Base-by-base conservation (phyloP, 2,797 vertebrate species). In the Acipenser oxyrinchus region DNA sequence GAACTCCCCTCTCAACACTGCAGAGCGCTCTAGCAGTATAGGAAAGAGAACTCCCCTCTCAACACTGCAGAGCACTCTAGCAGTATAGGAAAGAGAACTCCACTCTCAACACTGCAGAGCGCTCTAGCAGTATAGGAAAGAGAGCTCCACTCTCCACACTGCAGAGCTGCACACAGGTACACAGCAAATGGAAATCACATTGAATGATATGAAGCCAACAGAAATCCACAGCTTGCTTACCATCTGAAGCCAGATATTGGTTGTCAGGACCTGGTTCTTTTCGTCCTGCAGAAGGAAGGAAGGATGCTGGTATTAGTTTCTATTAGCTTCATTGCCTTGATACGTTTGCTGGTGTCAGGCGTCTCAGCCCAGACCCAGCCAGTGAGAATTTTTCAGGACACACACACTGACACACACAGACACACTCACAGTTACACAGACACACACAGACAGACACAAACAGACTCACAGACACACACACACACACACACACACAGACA, bases 211-310 rank as follows among this genome's bases (percentile, higher is more conserved):
- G 18, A 10, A 23, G 57, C 23, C 23, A 48, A n/a, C 51, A 65
- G 9, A 53, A 18, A 53, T 51, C 12, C 2, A 6, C 5, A 10
- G 4, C 10, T 8, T 72, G n/a, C 83, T 88, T 81, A 91, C 90
- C 90, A 92, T 91, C 68, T 83, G 83, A 6, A 92, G 80, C 90
- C 90, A 92, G 60, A 91, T 85, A 68, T 92, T 92, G 15, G 86
- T 76, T 59, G 89, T 92, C 62, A 92, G 78, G 66, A 92, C 81
- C 74, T 92, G 90, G 79, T 90, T 92, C 80, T 91, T 91, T 73
- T 92, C 90, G 74, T 92, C 90, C 90, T 92, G 76, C 48, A 78
- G 10, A 76, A 5, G 66, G 67, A 66, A 70, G 12, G 63, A 64
- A 8, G 18, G 12, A 51, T 7, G 12, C 50, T 11, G 53, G 49